Percentiles rank a stretch among this genome's conserved stretches.
These are phyloP conservation scores for Cataglyphis albicans DNA, from an alignment of 2,888 invertebrate species.

Conservation along the genomic window DNA sequence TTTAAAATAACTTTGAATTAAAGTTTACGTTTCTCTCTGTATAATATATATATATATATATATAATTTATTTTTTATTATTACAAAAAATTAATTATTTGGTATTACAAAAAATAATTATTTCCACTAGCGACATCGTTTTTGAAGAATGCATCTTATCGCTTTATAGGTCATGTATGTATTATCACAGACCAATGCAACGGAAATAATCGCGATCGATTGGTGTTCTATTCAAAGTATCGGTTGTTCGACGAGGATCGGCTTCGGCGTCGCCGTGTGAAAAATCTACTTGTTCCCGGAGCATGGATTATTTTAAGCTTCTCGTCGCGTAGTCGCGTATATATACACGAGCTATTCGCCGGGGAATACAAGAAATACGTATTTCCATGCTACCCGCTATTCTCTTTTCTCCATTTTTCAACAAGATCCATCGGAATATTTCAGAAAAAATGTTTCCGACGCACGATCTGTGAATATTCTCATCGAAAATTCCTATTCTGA, in stretches of 20 bases:
- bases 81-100: not conserved
- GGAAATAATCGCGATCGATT: conserved; percentile 50
- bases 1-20: conserved; percentile 1
- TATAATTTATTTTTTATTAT: not conserved
- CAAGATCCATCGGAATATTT: conserved; percentile 47
- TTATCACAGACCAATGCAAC: conserved; percentile 26
- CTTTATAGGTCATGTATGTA: conserved; percentile 23
- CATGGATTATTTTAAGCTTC: conserved; percentile 55
- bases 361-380: conserved; percentile 53
- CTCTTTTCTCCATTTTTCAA: conserved; percentile 49
- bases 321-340: conserved; percentile 31
- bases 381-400: conserved; percentile 27
- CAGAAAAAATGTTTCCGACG: conserved; percentile 34
- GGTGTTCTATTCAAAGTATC: conserved; percentile 14
- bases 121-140: conserved; percentile 19
- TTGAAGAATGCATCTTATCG: conserved; percentile 5
- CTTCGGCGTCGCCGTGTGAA: conserved; percentile 44
- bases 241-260: conserved; percentile 43
- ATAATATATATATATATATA: not conserved
- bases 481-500: conserved; percentile 33
- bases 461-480: not conserved
- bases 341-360: conserved; percentile 12
- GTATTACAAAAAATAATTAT: not conserved
- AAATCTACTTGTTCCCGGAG: conserved; percentile 55
- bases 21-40: not conserved